These are phyloP conservation scores for Naso thynnoides DNA, from an alignment of 2,797 vertebrate species.

Conservation along the genomic window DNA sequence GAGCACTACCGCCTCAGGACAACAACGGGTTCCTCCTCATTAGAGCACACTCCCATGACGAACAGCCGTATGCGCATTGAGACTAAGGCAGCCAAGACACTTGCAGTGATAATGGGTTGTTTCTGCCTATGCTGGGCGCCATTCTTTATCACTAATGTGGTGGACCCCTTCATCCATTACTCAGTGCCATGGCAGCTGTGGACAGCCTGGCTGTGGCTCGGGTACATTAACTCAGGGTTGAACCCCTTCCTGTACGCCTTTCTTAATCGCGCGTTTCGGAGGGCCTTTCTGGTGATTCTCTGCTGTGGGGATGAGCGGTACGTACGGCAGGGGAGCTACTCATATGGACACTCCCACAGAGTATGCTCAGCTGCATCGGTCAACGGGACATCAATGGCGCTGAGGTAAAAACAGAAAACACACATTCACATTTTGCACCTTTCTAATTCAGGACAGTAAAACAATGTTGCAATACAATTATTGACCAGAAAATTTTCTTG, in stretches of 20 bases:
- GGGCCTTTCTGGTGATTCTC: constrained; percentile 87
- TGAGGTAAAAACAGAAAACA: constrained; percentile 77
- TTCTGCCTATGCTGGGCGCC: constrained; percentile 89
- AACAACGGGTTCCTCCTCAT: constrained; percentile 32
- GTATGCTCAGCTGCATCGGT: constrained; percentile 73
- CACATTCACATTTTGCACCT: constrained; percentile 17
- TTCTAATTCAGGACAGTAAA: neutral
- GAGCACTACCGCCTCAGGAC: constrained; percentile 60
- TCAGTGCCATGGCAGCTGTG: constrained; percentile 88
- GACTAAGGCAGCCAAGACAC: constrained; percentile 88
- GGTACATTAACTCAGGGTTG: constrained; percentile 88
- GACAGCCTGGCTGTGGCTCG: constrained; percentile 89
- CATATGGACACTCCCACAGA: constrained; percentile 72
- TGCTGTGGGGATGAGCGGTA: constrained; percentile 86
- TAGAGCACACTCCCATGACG: constrained; percentile 53
- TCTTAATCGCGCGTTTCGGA: constrained; percentile 87
- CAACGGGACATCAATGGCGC: constrained; percentile 86
- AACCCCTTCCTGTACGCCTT: constrained; percentile 90
- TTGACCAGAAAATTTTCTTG: neutral
- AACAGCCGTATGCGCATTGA: constrained; percentile 85
- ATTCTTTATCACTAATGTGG: constrained; percentile 88
- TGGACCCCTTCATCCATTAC: constrained; percentile 88
- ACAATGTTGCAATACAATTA: neutral
- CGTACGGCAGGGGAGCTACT: constrained; percentile 76
- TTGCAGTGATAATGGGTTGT: constrained; percentile 88